These are phyloP conservation scores for Cataglyphis altisquamis DNA, from an alignment of 2,888 invertebrate species.

Conservation along the genomic window DNA sequence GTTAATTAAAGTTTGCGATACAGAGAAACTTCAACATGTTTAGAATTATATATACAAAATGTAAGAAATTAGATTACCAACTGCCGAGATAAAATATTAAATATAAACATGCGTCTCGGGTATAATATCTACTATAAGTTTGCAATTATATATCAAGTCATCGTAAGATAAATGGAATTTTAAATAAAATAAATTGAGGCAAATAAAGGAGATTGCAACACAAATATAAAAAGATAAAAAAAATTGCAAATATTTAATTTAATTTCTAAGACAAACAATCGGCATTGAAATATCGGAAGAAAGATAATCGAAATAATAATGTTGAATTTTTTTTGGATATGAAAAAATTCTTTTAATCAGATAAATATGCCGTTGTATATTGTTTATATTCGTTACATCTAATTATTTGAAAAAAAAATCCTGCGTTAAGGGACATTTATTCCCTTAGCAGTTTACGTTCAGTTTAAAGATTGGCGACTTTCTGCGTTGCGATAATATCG, in stretches of 20 bases:
- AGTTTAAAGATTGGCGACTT: conserved; percentile 5
- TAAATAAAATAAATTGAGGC: neutral
- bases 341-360: too few species aligned
- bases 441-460: conserved; percentile 7
- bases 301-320: neutral
- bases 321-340: neutral
- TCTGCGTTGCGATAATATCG: conserved; percentile 27
- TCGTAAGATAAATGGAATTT: neutral
- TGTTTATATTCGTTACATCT: neutral
- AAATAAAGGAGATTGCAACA: neutral
- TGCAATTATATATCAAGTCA: neutral
- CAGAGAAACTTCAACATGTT: conserved; percentile 3
- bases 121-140: neutral
- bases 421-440: conserved; percentile 3
- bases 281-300: neutral
- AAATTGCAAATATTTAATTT: conserved; percentile 6
- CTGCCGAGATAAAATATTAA: neutral
- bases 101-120: neutral
- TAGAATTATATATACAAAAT: conserved; percentile 20
- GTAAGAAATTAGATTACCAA: conserved; percentile 31
- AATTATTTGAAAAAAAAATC: neutral
- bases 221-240: neutral
- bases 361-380: neutral
- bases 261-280: neutral
- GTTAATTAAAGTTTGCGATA: conserved; percentile 30